Evolutionary conservation across 2,797 vertebrate genomes (phyloP), one percentile per base, ranked within the genome.

Genomic region (Pipistrellus nathusii): DNA sequence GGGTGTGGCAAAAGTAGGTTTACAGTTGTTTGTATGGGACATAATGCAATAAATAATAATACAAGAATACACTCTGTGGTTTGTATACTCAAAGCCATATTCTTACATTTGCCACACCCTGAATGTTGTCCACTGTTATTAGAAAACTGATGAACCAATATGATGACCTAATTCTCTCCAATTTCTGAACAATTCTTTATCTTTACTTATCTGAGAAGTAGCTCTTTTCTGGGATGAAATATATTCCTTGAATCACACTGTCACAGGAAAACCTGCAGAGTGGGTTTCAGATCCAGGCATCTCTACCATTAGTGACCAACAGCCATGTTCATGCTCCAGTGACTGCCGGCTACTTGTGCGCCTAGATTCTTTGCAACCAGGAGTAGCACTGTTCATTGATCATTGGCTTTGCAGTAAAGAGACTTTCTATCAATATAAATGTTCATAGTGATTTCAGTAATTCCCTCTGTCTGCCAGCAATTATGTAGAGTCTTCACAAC

Each of bases 161-260:
- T 5, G 8, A 38, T 3, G 51, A 41, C 27, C n/a, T 18, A 27
- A 23, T 93, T 88, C 12, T 89, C 27, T 71, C 41, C 51, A n/a
- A 30, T 85, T 94, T 91, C 35, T 82, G 27, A 44, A 14, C 11
- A 53, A 6, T 81, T 78, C n/a, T 69, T 93, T 25, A 86, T 90
- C 78, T 93, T 73, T 25, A 57, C 17, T 76, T 91, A 64, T 89
- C 10, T 38, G 55, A 90, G 30, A 25, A 4, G 25, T 71, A 68
- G 18, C 10, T 82, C 17, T 90, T 84, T 91, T 83, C 51, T 78
- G 78, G 53, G n/a, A 11, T 86, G 62, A 64, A 62, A 23, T 77
- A 55, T 87, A 11, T 38, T 76, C 10, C 11, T 59, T 64, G 64
- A 18, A 62, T 88, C 8, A 14, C 53, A 14, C 35, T 35, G 66